Conservation (phyloP, 2,797 vertebrate species). For the Galagoides demidoff region DNA sequence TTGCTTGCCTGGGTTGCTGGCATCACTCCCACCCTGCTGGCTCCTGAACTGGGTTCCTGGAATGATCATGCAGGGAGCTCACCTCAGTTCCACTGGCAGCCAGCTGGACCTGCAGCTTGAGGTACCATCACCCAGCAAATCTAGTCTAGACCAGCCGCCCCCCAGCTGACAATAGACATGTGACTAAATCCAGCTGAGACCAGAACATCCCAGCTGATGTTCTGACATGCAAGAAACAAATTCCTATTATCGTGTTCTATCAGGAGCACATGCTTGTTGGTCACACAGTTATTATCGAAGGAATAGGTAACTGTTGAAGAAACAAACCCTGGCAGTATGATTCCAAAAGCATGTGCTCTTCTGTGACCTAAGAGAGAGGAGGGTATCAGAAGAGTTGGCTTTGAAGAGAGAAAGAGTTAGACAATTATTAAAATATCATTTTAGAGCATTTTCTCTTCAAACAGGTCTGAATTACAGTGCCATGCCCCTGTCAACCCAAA, state of each 20-base stretch:
- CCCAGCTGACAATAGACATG: background rate
- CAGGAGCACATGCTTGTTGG: background rate
- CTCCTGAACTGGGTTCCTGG: background rate
- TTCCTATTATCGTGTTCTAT: background rate
- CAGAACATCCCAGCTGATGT: background rate
- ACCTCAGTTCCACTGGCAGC: background rate
- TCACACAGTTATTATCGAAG: background rate
- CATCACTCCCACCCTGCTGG: background rate
- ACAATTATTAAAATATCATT: background rate
- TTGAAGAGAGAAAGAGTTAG: background rate
- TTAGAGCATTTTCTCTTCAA: conserved; percentile 7
- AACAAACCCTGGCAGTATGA: background rate
- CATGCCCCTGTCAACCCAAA: conserved; percentile 43
- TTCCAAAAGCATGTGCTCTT: background rate
- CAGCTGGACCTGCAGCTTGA: background rate
- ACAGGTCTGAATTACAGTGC: conserved; percentile 25
- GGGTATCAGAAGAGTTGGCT: background rate
- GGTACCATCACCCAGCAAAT: background rate
- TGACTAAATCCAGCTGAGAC: background rate
- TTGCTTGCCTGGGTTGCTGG: background rate
- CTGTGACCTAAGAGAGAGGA: background rate
- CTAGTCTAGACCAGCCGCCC: background rate
- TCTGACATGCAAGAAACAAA: background rate
- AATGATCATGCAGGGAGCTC: background rate
- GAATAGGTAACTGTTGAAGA: background rate